Conservation (phyloP, 1,140 invertebrate genomes). For the Galendromus occidentalis region DNA sequence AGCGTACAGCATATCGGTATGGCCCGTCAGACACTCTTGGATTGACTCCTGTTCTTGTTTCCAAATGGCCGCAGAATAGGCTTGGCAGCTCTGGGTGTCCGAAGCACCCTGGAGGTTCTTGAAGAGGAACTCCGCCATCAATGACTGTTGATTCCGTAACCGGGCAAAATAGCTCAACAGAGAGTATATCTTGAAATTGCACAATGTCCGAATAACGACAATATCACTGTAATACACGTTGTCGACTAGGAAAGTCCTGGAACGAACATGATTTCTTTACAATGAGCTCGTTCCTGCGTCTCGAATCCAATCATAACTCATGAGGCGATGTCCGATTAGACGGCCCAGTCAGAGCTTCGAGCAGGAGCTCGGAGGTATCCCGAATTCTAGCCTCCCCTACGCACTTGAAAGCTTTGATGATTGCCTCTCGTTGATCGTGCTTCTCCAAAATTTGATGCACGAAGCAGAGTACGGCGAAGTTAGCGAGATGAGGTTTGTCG, state of each 20-base stretch:
- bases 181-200: conserved; percentile 22
- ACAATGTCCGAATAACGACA: conserved; percentile 35
- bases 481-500: conserved; percentile 44
- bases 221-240: conserved; percentile 48
- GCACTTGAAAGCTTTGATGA: conserved; percentile 19
- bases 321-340: no score
- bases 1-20: neutral
- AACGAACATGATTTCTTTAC: conserved; percentile 9
- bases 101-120: conserved; percentile 6
- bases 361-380: no score
- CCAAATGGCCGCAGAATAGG: neutral
- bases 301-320: no score
- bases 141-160: conserved; percentile 15
- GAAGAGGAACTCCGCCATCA: conserved; percentile 17
- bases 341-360: no score
- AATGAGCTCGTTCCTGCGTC: no score
- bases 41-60: neutral
- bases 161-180: conserved; percentile 10
- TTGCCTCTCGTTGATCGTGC: conserved; percentile 12
- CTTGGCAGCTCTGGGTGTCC: neutral
- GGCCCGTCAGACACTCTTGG: neutral
- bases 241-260: conserved; percentile 41
- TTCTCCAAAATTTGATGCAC: conserved; percentile 39
- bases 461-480: conserved; percentile 44
- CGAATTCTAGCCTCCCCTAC: no score